These are phyloP conservation scores for Lophotriccus pileatus DNA, from an alignment of 2,797 vertebrate genomes.

Conservation along the genomic window DNA sequence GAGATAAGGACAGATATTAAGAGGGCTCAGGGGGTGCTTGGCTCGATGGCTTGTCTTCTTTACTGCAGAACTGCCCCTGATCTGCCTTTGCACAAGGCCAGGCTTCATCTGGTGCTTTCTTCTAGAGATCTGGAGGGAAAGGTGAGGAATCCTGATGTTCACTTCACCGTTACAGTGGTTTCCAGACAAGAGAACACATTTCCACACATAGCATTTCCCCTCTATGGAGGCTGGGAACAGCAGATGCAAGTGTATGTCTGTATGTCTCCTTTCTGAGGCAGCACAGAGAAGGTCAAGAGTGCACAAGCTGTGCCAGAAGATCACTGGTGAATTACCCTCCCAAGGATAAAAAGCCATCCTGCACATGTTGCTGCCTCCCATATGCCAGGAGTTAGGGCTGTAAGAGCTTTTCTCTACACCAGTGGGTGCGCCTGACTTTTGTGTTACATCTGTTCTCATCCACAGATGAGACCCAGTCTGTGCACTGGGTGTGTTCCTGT, in stretches of 20 bases:
- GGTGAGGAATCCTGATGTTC: background rate
- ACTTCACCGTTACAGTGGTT: background rate
- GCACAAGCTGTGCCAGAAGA: background rate
- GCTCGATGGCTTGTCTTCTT: background rate
- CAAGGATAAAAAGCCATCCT: background rate
- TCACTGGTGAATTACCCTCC: background rate
- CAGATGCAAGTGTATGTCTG: fast-evolving
- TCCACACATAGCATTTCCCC: background rate
- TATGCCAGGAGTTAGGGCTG: fast-evolving
- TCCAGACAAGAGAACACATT: background rate
- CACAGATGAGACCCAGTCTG: background rate
- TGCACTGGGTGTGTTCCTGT: background rate
- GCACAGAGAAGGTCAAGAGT: background rate
- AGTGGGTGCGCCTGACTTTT: background rate
- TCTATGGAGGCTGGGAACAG: background rate
- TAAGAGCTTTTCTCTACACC: background rate
- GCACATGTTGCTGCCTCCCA: background rate
- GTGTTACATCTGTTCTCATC: background rate
- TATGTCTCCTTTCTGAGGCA: background rate
- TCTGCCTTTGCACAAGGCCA: background rate
- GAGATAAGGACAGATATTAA: background rate
- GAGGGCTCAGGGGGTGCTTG: background rate
- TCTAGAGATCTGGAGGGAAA: background rate
- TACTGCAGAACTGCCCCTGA: background rate
- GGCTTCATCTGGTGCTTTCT: background rate